These are phyloP conservation scores for Amblyopsis rosae DNA, from an alignment of 2,113 vertebrate genomes.

Conservation along the genomic window DNA sequence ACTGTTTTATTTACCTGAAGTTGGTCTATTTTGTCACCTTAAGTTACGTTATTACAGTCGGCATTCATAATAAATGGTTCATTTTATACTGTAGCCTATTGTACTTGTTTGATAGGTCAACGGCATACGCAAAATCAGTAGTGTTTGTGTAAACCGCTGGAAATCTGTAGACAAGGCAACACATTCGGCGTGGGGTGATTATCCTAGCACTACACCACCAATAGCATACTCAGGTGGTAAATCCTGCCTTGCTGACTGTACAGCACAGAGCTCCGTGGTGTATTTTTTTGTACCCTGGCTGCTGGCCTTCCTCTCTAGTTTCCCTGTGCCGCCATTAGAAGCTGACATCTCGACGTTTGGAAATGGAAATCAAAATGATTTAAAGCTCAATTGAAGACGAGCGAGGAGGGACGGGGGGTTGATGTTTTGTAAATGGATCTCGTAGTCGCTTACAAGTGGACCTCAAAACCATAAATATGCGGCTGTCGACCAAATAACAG, in stretches of 20 bases:
- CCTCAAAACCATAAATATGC: conserved; percentile 63
- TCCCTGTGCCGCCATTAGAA: conserved; percentile 75
- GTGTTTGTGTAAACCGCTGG: no score
- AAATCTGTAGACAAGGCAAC: no score
- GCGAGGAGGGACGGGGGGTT: conserved; percentile 39
- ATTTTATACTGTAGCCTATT: no score
- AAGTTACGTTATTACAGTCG: no score
- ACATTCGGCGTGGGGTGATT: no score
- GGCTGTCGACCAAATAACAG: conserved; percentile 61
- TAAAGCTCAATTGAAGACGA: conserved; percentile 46
- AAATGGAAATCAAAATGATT: conserved; percentile 62
- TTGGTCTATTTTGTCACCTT: no score
- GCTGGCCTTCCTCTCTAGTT: conserved; percentile 50
- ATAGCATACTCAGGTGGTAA: conserved; percentile 73
- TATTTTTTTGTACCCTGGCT: conserved; percentile 47
- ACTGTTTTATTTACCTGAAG: no score
- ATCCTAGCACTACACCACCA: no score
- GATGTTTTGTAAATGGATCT: conserved; percentile 51
- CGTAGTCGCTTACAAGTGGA: conserved; percentile 47
- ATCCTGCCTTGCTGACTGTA: conserved; percentile 67
- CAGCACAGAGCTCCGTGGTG: conserved; percentile 53
- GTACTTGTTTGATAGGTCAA: no score
- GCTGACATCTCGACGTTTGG: conserved; percentile 49
- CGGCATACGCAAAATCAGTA: no score
- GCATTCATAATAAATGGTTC: no score